phyloP scores from a whole-genome alignment of 2,888 invertebrate species.

The Eilema depressum region DNA sequence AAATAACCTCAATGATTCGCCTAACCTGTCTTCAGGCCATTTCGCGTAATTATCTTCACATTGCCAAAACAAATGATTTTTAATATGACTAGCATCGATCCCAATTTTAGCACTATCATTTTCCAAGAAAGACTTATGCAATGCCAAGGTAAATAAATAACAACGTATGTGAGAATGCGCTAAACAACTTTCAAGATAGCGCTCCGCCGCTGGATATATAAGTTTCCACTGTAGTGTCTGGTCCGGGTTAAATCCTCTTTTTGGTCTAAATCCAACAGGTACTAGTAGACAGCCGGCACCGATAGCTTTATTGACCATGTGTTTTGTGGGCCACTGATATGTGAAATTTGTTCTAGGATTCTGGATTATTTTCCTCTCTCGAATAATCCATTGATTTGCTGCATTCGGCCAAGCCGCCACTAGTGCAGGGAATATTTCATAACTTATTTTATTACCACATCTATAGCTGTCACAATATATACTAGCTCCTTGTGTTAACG shows the following conservation, averaged over 20 bases:
- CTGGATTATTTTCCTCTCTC: conserved; percentile 85
- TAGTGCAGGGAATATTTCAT: conserved; percentile 91
- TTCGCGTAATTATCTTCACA: conserved; percentile 90
- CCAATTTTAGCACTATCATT: conserved; percentile 88
- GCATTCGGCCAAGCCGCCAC: conserved; percentile 91
- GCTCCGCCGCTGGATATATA: conserved; percentile 92
- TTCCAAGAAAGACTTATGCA: conserved; percentile 92
- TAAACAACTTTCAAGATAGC: conserved; percentile 91
- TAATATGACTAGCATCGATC: conserved; percentile 90
- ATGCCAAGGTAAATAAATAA: conserved; percentile 89
- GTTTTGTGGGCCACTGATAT: conserved; percentile 90
- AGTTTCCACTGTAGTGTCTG: conserved; percentile 92
- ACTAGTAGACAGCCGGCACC: conserved; percentile 90
- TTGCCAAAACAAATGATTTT: conserved; percentile 92
- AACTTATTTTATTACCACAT: conserved; percentile 78
- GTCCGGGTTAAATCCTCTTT: conserved; percentile 87
- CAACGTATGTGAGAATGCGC: conserved; percentile 91
- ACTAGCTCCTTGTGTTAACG: conserved; percentile 89
- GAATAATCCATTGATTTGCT: conserved; percentile 89
- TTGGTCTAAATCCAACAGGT: conserved; percentile 90
- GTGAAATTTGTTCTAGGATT: conserved; percentile 87
- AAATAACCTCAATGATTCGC: conserved; percentile 89
- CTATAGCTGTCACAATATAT: conserved; percentile 88
- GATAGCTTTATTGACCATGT: conserved; percentile 89
- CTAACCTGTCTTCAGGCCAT: conserved; percentile 92